phyloP scores from a whole-genome alignment of 2,113 vertebrate genomes.

The Zootoca vivipara region DNA sequence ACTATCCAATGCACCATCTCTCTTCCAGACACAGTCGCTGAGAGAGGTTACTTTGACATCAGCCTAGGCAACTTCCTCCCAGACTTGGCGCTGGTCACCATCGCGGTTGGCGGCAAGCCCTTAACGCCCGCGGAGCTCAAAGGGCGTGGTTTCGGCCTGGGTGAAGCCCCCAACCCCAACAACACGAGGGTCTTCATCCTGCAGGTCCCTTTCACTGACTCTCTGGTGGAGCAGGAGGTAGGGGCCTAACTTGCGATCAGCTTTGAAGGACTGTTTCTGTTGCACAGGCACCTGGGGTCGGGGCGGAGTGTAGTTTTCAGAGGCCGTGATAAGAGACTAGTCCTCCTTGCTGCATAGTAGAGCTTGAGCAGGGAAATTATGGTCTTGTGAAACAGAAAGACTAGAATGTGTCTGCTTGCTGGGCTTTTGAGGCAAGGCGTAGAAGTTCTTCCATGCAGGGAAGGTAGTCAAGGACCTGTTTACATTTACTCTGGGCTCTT shows the following conservation, averaged over 20 bases:
- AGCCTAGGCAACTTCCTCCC: slow-evolving; percentile 46
- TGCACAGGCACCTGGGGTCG: accelerated
- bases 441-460: neutral
- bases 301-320: neutral
- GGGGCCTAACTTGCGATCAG: accelerated
- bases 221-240: slow-evolving; percentile 42
- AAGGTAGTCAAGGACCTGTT: neutral
- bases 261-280: neutral
- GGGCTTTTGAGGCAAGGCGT: neutral
- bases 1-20: neutral
- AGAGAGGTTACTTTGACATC: slow-evolving; percentile 33
- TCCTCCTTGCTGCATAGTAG: neutral
- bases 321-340: neutral
- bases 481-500: neutral
- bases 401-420: neutral
- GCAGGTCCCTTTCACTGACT: slow-evolving; percentile 24
- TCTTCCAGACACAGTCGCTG: slow-evolving; percentile 27
- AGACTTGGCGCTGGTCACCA: slow-evolving; percentile 19
- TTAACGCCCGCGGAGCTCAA: neutral
- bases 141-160: neutral
- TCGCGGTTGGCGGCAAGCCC: neutral
- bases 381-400: neutral
- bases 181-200: slow-evolving; percentile 29
- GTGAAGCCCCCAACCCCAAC: neutral
- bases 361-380: neutral